Base-by-base conservation (phyloP, 2,797 vertebrate genomes). In the Rhinella marina region DNA sequence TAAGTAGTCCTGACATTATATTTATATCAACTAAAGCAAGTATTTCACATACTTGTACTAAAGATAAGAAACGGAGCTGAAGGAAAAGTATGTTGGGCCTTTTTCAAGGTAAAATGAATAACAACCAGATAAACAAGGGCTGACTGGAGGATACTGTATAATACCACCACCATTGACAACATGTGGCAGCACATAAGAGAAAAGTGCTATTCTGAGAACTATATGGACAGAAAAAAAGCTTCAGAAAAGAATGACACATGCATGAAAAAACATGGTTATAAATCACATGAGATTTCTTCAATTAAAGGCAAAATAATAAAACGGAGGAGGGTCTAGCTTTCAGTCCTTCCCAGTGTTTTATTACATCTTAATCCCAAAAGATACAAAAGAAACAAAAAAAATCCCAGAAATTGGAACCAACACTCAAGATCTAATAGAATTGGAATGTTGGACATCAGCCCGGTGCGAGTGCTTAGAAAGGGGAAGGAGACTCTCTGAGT, bases 381-480 rank as follows among this genome's bases (percentile, higher is more conserved):
- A 70, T 72, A 75, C 70, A 82, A 82, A 86, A 79, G 84, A 82
- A 82, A 86, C 25, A 56, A 76, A 68, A 79, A 82, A 77, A 81
- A 79, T 41, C 56, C 27, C 41, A 70, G 68, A 88, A 89, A 83
- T 86, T 86, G 88, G 85, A 89, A 89, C 32, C 52, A 89, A 86
- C 80, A 89, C 80, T 89, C 62, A 86, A 89, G 81, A 86, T 86
- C 84, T 89, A 89, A 89, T 89, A 79, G 80, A 62, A 86, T 50
- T 78, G 88, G 88, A 89, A 89, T 89, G 88, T 89, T 89, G 88
- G 88, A 83, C 17, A 56, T 72, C n/a, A 62, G 88, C 88, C 88
- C 88, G 83, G 84, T 78, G 68, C 73, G 41, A 82, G 73, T 62
- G 70, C 73, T 83, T n/a, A 86, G 70, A 89, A 62, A 89, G 54